Evolutionary conservation across 2,888 invertebrate species (phyloP).

Genomic region (Helleia helle): DNA sequence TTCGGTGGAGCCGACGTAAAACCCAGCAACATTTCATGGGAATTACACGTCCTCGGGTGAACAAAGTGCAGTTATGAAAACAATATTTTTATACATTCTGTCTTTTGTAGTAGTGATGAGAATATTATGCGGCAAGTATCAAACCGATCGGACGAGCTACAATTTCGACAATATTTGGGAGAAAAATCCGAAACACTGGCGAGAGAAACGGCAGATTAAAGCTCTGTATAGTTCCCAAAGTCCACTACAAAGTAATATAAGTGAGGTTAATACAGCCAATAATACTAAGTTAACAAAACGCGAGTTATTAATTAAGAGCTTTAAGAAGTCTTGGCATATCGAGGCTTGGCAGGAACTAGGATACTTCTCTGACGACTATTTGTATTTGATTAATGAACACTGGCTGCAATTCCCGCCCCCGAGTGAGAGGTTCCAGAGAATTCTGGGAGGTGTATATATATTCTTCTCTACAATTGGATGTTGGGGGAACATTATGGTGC

Average conservation of each 20-base stretch:
- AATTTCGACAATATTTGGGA: constrained; percentile 4
- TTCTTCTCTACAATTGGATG: constrained; percentile 78
- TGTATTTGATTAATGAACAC: constrained; percentile 77
- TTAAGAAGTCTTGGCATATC: constrained; percentile 56
- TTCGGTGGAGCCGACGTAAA: constrained; percentile 34
- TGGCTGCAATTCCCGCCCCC: constrained; percentile 83
- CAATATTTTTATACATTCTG: constrained; percentile 29
- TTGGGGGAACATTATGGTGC: constrained; percentile 80
- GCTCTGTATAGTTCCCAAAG: constrained; percentile 9
- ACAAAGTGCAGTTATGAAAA: constrained; percentile 34
- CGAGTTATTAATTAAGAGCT: constrained; percentile 40
- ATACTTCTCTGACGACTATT: constrained; percentile 72
- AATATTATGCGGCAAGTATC: constrained; percentile 31
- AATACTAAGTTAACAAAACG: constrained; percentile 15
- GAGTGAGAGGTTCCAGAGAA: constrained; percentile 66
- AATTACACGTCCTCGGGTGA: constrained; percentile 37
- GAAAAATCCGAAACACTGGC: constrained; percentile 6
- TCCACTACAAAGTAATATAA: constrained; percentile 9
- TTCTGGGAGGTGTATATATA: constrained; percentile 76
- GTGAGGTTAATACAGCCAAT: constrained; percentile 14
- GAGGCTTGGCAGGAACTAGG: constrained; percentile 67
- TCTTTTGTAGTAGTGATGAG: constrained; percentile 28
- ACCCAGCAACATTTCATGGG: constrained; percentile 33
- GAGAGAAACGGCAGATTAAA: constrained; percentile 13
- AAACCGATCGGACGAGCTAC: constrained; percentile 1